Percentiles rank a stretch among this genome's conserved stretches.
Evolutionary conservation across 2,888 invertebrate species (phyloP).

Genomic region (Xanthostigma xanthostigma): DNA sequence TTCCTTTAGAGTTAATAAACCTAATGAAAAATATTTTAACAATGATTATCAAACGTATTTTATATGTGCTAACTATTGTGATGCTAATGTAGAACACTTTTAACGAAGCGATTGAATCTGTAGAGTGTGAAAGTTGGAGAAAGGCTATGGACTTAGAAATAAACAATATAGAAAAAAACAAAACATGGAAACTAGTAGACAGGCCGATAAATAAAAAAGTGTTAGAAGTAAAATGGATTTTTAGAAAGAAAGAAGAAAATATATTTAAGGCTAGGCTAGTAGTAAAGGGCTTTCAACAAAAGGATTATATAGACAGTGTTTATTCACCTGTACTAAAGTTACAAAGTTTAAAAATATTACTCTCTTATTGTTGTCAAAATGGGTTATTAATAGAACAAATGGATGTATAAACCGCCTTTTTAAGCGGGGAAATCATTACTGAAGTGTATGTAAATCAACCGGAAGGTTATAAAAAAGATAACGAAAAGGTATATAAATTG

Average conservation of each 20-base stretch:
- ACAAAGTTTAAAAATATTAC: not conserved
- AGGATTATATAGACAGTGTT: not conserved
- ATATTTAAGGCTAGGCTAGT: not conserved
- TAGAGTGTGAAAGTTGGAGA: not conserved
- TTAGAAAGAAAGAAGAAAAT: not conserved
- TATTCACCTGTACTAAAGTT: constrained; percentile 1
- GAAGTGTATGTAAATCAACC: constrained; percentile 13
- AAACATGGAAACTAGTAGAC: constrained; percentile 8
- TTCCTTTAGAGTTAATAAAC: too few species aligned
- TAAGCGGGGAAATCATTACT: constrained; percentile 9
- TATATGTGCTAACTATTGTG: constrained; percentile 4
- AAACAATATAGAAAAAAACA: constrained; percentile 10
- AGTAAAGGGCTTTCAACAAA: not conserved
- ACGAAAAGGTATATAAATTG: constrained; percentile 10
- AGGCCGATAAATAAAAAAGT: constrained; percentile 5
- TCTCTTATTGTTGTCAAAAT: constrained; percentile 1
- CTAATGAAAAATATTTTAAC: not conserved
- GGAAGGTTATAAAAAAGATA: constrained; percentile 8
- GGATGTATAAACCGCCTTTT: constrained; percentile 11
- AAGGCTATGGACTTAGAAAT: not conserved
- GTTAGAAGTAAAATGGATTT: not conserved
- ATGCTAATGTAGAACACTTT: constrained; percentile 4
- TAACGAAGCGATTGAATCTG: not conserved
- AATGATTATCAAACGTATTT: not conserved
- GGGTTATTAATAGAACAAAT: constrained; percentile 11